Conservation (phyloP, 2,888 invertebrate genomes). For the Hypolimnas misippus region DNA sequence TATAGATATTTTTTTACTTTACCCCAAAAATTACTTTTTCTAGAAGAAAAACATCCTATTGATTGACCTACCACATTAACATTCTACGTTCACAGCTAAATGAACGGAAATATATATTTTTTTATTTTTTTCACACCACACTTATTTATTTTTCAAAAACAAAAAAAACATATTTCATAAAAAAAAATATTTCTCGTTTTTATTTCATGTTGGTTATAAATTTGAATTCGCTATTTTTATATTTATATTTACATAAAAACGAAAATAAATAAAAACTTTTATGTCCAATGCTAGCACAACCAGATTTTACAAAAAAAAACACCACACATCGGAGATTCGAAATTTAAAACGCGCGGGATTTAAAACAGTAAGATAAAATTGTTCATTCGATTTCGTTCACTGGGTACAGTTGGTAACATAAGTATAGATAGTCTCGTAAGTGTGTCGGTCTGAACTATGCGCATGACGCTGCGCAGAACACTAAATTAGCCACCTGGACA, state of each 20-base stretch:
- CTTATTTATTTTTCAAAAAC: no score
- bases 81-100: no score
- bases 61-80: no score
- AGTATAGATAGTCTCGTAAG: neutral
- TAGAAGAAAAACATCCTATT: no score
- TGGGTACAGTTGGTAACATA: conserved; percentile 8
- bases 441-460: no score
- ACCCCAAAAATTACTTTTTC: no score
- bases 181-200: neutral
- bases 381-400: conserved; percentile 42
- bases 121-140: no score
- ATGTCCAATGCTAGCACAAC: neutral
- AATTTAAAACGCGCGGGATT: conserved; percentile 34
- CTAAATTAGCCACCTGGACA: no score
- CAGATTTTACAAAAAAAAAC: conserved; percentile 3
- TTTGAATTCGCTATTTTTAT: neutral
- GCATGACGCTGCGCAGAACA: no score
- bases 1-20: no score
- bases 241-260: neutral
- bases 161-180: no score
- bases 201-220: neutral
- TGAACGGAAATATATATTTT: no score
- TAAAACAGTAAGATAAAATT: conserved; percentile 38
- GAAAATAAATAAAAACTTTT: neutral
- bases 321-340: conserved; percentile 36